Evolutionary conservation across 2,797 vertebrate species (phyloP).

Genomic region (Eleutherodactylus coqui): DNA sequence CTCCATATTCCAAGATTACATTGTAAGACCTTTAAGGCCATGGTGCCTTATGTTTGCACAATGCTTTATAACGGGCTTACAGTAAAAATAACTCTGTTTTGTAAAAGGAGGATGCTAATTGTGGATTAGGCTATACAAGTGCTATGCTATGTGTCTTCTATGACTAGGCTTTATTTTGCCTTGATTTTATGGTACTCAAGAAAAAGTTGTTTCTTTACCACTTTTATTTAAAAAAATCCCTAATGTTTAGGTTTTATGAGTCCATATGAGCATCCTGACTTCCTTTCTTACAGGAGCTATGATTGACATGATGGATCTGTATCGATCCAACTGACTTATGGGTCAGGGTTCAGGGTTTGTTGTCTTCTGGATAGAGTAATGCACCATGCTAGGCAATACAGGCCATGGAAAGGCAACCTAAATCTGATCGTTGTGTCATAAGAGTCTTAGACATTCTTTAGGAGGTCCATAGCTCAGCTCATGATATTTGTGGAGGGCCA

Average conservation of each 20-base stretch:
- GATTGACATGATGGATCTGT: not conserved
- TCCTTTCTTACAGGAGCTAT: not conserved
- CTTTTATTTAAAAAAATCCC: not conserved
- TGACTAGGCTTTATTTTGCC: not conserved
- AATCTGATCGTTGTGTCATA: not conserved
- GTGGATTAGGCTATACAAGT: not conserved
- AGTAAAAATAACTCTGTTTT: not conserved
- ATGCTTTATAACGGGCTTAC: constrained; percentile 31
- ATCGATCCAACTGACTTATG: not conserved
- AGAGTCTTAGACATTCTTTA: not conserved
- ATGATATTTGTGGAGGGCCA: too few species aligned
- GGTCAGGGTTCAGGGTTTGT: not conserved
- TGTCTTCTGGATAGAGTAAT: not conserved
- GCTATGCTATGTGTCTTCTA: not conserved
- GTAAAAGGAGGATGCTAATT: constrained; percentile 11
- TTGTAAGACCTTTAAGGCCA: constrained; percentile 54
- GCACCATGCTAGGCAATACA: too few species aligned
- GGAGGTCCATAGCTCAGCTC: not conserved
- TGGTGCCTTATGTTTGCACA: constrained; percentile 24
- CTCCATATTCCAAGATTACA: constrained; percentile 63
- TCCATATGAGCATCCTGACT: not conserved
- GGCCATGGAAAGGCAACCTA: not conserved
- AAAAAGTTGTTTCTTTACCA: not conserved
- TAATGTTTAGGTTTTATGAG: not conserved
- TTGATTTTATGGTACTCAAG: not conserved